Evolutionary conservation across 1,140 invertebrate genomes (phyloP).

Genomic region (Archivesica marissinica): DNA sequence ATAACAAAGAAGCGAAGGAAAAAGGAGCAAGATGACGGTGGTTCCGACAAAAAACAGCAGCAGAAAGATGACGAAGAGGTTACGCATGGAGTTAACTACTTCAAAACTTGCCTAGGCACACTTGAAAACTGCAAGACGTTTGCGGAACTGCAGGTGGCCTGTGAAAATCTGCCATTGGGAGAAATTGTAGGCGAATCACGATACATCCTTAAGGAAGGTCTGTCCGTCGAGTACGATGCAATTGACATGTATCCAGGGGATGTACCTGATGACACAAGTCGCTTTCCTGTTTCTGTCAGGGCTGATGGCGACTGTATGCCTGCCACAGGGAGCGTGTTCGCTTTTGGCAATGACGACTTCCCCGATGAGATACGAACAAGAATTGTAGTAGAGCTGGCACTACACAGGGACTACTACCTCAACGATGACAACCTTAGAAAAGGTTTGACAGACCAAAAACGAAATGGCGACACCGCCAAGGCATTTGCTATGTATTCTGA

Average conservation of each 20-base stretch:
- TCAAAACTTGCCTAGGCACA: no score
- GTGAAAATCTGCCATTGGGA: background rate
- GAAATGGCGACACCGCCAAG: background rate
- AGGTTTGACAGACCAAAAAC: background rate
- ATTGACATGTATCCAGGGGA: background rate
- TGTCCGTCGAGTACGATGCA: background rate
- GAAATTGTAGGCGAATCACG: background rate
- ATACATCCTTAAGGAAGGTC: no score
- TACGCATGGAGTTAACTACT: no score
- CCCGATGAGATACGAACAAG: slow-evolving; percentile 11
- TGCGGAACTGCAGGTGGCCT: background rate
- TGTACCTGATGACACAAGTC: background rate
- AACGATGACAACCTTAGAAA: background rate
- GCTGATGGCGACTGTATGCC: slow-evolving; percentile 41
- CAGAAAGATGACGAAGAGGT: no score
- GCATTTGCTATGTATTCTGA: slow-evolving; percentile 29
- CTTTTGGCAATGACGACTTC: background rate
- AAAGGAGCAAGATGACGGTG: no score
- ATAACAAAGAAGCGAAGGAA: no score
- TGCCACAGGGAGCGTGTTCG: slow-evolving; percentile 23
- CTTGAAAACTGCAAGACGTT: background rate
- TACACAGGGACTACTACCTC: slow-evolving; percentile 5
- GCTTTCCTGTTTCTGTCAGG: slow-evolving; percentile 7
- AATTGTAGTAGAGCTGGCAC: slow-evolving; percentile 10
- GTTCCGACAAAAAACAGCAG: no score